Base-by-base conservation (phyloP, 2,888 invertebrate species). In the Perizoma affinitatum region DNA sequence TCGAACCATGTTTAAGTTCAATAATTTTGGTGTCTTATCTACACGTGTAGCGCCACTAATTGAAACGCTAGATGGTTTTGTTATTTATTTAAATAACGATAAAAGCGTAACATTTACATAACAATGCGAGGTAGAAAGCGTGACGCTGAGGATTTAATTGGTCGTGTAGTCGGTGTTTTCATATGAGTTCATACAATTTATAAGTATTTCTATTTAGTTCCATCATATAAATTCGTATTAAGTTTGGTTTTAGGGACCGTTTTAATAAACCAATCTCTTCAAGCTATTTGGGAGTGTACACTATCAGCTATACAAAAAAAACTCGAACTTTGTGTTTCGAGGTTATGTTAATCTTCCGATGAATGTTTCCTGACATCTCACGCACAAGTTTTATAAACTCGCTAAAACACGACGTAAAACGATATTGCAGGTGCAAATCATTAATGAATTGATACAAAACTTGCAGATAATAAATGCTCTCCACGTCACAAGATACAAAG, bases 91-190 rank as follows among this genome's bases (percentile, higher is more conserved):
- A 73, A 73, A 75, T 71, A 70, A 77, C 72, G 69, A 74, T 73
- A 75, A 74, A 73, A 73, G 74, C 71, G 74, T 78, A 74, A 71
- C 73, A 74, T 72, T 75, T 73, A 78, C 77, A 72, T 79, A 79
- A 80, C 76, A 80, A 79, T 80, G 82, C 70, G 65, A 67, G 55
- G 75, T 80, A 87, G 88, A 88, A 88, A 88, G 88, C 86, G 86
- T 83, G 76, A 86, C 87, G 79, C 58, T 51, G 67, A 61, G 60
- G 61, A 58, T 70, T 67, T 72, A 67, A 73, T 72, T 71, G 68
- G 61, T 58, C 65, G 61, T 66, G 69, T 66, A 58, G 62, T 53
- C 56, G 61, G 56, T 49, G 49, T 57, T 54, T 63, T 56, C 54
- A 49, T 48, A 40, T 48, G 48, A 52, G 47, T 54, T 61, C 22